Conservation (phyloP, 2,113 vertebrate genomes). For the Natator depressus region DNA sequence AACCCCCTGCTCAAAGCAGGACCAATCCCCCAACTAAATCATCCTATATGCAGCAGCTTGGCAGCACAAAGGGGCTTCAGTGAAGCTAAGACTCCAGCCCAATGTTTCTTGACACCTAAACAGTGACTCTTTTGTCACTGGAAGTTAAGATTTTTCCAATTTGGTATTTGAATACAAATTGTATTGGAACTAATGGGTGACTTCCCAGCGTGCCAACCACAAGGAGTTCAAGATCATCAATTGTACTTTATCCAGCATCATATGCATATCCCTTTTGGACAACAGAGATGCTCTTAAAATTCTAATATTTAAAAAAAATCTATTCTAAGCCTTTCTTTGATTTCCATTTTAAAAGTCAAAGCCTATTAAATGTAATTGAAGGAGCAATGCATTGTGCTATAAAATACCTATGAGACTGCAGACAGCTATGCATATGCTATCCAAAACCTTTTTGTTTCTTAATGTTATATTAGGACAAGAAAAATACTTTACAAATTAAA, state of each 20-base stretch:
- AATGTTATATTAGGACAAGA: accelerated
- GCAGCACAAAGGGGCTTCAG: neutral
- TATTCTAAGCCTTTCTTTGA: neutral
- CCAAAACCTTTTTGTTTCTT: accelerated
- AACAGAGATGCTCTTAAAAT: neutral
- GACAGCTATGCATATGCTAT: accelerated
- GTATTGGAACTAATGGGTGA: neutral
- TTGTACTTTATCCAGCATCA: neutral
- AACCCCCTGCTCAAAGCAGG: no score
- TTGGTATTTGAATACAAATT: neutral
- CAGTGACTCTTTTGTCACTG: neutral
- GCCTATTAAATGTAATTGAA: neutral
- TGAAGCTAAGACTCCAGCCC: neutral
- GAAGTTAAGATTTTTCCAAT: neutral
- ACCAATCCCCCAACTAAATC: no score
- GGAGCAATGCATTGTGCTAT: neutral
- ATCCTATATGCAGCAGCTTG: accelerated
- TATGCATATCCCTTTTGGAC: neutral
- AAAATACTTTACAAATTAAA: neutral
- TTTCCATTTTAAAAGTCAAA: accelerated
- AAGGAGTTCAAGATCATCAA: neutral
- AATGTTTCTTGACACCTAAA: neutral
- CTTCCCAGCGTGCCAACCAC: neutral
- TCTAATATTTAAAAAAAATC: neutral
- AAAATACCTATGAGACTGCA: accelerated